These are phyloP conservation scores for Hemicrepidius hirtus DNA, from an alignment of 2,888 invertebrate species.

Conservation along the genomic window DNA sequence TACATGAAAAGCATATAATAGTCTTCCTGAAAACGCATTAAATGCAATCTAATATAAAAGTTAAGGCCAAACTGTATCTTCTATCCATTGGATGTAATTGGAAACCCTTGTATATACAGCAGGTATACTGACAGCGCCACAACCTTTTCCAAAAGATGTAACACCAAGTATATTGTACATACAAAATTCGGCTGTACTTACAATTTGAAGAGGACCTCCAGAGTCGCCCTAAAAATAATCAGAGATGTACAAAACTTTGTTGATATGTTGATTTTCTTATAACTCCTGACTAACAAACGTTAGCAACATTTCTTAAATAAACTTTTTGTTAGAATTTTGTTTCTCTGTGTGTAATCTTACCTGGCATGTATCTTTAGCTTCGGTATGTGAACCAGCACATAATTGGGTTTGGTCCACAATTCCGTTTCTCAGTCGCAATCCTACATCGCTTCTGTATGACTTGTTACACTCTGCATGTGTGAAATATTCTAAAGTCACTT, in stretches of 20 bases:
- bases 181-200: not conserved
- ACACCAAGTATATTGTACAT: conserved; percentile 53
- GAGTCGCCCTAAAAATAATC: conserved; percentile 74
- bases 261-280: too few relatives aligned
- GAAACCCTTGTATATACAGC: conserved; percentile 46
- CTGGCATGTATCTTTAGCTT: conserved; percentile 72
- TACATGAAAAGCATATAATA: too few relatives aligned
- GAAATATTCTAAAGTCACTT: conserved; percentile 71
- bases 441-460: conserved; percentile 19
- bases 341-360: conserved; percentile 63
- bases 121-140: conserved; percentile 32
- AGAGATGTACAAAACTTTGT: too few relatives aligned
- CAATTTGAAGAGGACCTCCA: conserved; percentile 64
- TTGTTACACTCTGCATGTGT: conserved; percentile 64
- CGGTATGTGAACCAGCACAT: conserved; percentile 72
- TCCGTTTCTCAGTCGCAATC: conserved; percentile 64
- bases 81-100: conserved; percentile 46
- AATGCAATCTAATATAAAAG: too few relatives aligned
- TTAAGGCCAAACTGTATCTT: conserved; percentile 44
- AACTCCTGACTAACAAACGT: too few relatives aligned
- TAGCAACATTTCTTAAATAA: too few relatives aligned
- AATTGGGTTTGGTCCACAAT: conserved; percentile 71
- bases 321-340: too few relatives aligned
- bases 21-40: too few relatives aligned
- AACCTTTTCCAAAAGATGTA: conserved; percentile 43